Percentiles rank a stretch among this genome's conserved stretches.
Conservation (phyloP, 2,888 invertebrate genomes). For the Lissonota sp. region DNA sequence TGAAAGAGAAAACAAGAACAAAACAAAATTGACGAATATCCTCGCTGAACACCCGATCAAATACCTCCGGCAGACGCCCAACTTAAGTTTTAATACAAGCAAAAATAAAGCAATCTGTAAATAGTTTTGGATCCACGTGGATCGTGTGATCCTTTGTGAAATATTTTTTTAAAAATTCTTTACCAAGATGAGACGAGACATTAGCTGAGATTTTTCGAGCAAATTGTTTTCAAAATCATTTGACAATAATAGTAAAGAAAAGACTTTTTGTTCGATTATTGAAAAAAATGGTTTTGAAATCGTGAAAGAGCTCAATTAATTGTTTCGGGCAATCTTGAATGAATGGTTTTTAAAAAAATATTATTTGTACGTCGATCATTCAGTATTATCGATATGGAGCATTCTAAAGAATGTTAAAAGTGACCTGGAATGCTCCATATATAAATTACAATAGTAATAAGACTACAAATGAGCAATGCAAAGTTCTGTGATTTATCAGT, state of each 20-base stretch:
- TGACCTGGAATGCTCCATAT: background rate
- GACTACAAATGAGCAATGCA: conserved; percentile 20
- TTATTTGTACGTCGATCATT: conserved; percentile 35
- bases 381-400: conserved; percentile 49
- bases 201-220: background rate
- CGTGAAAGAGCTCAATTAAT: background rate
- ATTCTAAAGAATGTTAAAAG: no score
- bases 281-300: background rate
- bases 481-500: conserved; percentile 53
- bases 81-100: conserved; percentile 20
- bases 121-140: conserved; percentile 51
- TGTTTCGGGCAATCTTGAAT: background rate
- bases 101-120: conserved; percentile 38
- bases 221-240: background rate
- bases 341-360: background rate
- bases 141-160: conserved; percentile 38
- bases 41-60: conserved; percentile 19
- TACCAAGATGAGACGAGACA: background rate
- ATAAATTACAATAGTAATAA: conserved; percentile 51
- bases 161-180: conserved; percentile 27
- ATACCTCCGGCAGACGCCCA: conserved; percentile 32
- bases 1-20: conserved; percentile 41
- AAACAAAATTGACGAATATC: background rate
- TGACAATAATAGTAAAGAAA: background rate
- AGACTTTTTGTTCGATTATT: background rate